Percentiles rank a stretch among this genome's conserved stretches.
These are phyloP conservation scores for Tribolium castaneum DNA, from an alignment of 1,140 invertebrate species.

Conservation along the genomic window DNA sequence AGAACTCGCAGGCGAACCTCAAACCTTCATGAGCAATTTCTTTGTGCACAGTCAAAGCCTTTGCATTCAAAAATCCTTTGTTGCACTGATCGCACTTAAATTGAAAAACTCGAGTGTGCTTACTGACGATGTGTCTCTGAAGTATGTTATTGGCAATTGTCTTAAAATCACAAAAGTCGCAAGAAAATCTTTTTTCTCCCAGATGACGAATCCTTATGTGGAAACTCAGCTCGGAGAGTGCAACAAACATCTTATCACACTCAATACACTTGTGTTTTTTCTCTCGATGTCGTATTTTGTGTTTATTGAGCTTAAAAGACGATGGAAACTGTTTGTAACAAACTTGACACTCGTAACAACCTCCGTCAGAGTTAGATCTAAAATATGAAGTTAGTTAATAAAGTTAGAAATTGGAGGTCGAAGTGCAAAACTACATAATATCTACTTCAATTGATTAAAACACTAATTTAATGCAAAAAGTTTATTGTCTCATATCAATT, in stretches of 20 bases:
- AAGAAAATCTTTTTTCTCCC: too few relatives aligned
- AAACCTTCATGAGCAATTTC: constrained; percentile 49
- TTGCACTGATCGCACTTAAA: neutral
- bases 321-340: neutral
- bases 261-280: neutral
- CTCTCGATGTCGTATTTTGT: neutral
- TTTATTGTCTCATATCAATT: too few relatives aligned
- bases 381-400: too few relatives aligned
- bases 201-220: too few relatives aligned
- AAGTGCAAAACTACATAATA: too few relatives aligned
- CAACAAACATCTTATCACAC: neutral
- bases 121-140: neutral
- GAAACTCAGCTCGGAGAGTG: too few relatives aligned
- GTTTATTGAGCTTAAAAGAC: neutral
- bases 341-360: neutral
- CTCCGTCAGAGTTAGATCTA: too few relatives aligned
- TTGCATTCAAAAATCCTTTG: neutral
- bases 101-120: neutral
- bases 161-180: neutral
- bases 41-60: constrained; percentile 4
- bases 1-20: constrained; percentile 44
- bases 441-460: too few relatives aligned
- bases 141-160: neutral
- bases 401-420: too few relatives aligned
- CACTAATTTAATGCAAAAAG: too few relatives aligned